Evolutionary conservation across 2,888 invertebrate genomes (phyloP), one percentile per base, ranked within the genome.

Genomic region (Brachynemurus nebulosus): DNA sequence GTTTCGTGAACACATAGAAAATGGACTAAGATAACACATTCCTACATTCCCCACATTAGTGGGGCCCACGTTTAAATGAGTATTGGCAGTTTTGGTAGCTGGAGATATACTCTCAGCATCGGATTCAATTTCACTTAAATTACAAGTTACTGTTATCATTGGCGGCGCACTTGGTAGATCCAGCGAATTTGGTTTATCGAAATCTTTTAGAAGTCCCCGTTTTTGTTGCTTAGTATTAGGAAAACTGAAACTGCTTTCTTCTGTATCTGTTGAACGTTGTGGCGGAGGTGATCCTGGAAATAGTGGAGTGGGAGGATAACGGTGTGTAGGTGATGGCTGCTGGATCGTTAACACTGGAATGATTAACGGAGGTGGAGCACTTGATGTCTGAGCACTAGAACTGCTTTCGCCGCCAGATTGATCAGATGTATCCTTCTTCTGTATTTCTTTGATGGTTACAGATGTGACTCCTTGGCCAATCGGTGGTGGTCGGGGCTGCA

Each of bases 21-120:
- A 85, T 1, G 86, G 86, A 59, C 82, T 83, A 12, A 86, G 62
- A 57, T 84, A 85, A 53, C 79, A 78, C 79, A 84, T 81, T 34
- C 70, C 68, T 11, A 62, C 59, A 25, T 63, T 56, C 34, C 70
- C 68, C 8, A 62, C 58, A 21, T 62, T 56, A 3, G 68, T 68
- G 8, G 67, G 71, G 20, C 67, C 68, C 17, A 70, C 71, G 18
- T 60, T 61, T 37, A 62, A 55, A 46, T 64, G 63, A 7, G 63
- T 59, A 14, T 54, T 54, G 1, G 59, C 54, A 1, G 70, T 69
- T 50, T 63, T 64, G 1, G 55, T 54, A 36, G 78, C 70, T 2
- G 80, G 78, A 9, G 80, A 79, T 52, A 77, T 60, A 3, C 76
- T 74, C 51, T 84, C 83, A 5, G 70, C 66, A 55, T 85, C 84